These are phyloP conservation scores for Siphamia tubifer DNA, from an alignment of 2,113 vertebrate species.

Conservation along the genomic window DNA sequence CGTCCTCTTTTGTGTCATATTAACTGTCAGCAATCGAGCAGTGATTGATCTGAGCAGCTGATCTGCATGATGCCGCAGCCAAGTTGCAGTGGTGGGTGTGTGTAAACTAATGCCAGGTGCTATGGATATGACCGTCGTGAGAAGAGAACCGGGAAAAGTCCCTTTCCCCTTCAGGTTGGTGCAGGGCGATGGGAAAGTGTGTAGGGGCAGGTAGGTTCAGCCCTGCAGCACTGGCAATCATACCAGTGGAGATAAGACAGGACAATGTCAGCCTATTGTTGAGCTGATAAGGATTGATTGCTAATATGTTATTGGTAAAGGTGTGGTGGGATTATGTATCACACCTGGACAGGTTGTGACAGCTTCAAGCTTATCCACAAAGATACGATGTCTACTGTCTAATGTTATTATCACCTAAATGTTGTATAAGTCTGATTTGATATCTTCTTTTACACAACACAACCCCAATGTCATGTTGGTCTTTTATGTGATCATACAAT, in stretches of 20 bases:
- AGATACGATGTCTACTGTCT: neutral
- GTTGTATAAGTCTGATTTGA: neutral
- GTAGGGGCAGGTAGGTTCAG: neutral
- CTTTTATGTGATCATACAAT: neutral
- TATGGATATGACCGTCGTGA: constrained; percentile 24
- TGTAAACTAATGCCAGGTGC: constrained; percentile 29
- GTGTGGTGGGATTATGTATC: neutral
- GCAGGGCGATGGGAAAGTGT: neutral
- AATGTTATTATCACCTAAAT: neutral
- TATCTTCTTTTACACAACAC: neutral
- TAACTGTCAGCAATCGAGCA: neutral
- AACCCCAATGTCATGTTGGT: neutral
- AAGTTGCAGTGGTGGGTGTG: neutral
- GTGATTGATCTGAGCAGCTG: constrained; percentile 7
- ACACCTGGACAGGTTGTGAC: neutral
- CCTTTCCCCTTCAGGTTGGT: constrained; percentile 1
- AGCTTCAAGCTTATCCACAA: neutral
- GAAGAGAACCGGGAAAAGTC: constrained; percentile 25
- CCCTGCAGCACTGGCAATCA: constrained; percentile 3
- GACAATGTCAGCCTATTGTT: constrained; percentile 10
- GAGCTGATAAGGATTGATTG: constrained; percentile 10
- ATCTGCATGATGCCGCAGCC: neutral
- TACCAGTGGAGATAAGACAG: neutral
- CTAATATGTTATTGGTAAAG: neutral
- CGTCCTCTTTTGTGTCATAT: neutral